Conservation (phyloP, 2,113 vertebrate genomes). For the Poeciliopsis retropinna region DNA sequence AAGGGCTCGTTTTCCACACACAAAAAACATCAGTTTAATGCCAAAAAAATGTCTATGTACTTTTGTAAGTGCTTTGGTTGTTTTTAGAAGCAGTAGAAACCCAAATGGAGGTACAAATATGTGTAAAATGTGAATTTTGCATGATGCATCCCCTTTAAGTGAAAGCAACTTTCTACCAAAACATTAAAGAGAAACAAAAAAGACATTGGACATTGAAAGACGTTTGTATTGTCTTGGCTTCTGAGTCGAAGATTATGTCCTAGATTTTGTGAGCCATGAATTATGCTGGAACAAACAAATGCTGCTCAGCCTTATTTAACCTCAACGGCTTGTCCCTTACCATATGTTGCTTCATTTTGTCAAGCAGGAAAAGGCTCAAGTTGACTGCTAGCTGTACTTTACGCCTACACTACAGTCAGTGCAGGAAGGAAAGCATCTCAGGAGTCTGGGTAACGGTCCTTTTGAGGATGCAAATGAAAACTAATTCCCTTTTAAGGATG, state of each 20-base stretch:
- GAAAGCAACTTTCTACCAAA: no score
- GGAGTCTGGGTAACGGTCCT: conserved; percentile 21
- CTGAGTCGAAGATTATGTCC: conserved; percentile 54
- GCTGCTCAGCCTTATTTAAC: conserved; percentile 24
- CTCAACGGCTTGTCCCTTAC: conserved; percentile 15
- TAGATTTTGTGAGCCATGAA: conserved; percentile 59
- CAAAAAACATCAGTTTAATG: no score
- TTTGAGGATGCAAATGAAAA: conserved; percentile 63
- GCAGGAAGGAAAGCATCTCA: conserved; percentile 42
- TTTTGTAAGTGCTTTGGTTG: no score
- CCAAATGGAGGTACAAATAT: no score
- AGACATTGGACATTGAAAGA: conserved; percentile 4
- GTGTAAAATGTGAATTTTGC: no score
- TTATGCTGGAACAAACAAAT: conserved; percentile 41
- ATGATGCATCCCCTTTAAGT: no score
- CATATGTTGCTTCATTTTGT: conserved; percentile 17
- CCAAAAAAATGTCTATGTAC: no score
- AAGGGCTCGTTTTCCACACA: no score
- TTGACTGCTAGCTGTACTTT: neutral
- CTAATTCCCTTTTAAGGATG: conserved; percentile 40
- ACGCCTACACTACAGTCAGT: conserved; percentile 7
- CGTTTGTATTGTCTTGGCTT: conserved; percentile 30
- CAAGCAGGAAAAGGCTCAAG: conserved; percentile 23
- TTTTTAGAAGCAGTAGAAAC: no score
- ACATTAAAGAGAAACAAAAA: no score